Evolutionary conservation across 2,797 vertebrate species (phyloP), one percentile per base, ranked within the genome.

Genomic region (Decapterus maruadsi): DNA sequence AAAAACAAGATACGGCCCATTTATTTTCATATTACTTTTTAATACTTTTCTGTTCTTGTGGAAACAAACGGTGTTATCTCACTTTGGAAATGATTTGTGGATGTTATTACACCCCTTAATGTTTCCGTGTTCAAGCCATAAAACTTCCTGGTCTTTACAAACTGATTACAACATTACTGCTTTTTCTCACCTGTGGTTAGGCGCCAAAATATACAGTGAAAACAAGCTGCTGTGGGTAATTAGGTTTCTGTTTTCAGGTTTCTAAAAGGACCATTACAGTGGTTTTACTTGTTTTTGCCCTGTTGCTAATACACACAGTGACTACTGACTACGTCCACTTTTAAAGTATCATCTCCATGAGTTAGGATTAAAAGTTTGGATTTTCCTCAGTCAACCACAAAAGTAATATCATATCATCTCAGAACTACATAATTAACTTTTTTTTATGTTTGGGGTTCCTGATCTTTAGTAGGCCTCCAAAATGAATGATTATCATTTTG

Each of bases 31-130:
- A 38, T 51, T 48, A 6, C 26, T 12, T 26, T 53, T 2, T 9
- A 60, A 61, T 56, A 29, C 1, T 16, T 11, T 26, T 51, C 22
- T 68, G 11, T 55, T 40, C 55, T 26, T 9, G 26, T 57, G 20
- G 43, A 55, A 51, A 50, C 31, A 55, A 51, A 50, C 42, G 9
- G n/a, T 48, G 6, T 67, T 74, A 48, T 48, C 26, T 26, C 51
- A 53, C 12, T 53, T 26, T 13, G 13, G 22, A 53, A 53, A 53
- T 26, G 20, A 53, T 53, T 53, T 53, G 12, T 26, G 51, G 26
- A 26, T 53, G 5, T 14, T 14, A 26, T 26, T 13, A 53, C 20
- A 26, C 51, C 2, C 11, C 20, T 12, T 53, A 53, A 53, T 22
- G 11, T 53, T 53, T 53, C 20, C 22, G 13, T 13, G 13, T 53